Evolutionary conservation across 2,797 vertebrate species (phyloP), one percentile per base, ranked within the genome.

Genomic region (Benthosema pterotum): DNA sequence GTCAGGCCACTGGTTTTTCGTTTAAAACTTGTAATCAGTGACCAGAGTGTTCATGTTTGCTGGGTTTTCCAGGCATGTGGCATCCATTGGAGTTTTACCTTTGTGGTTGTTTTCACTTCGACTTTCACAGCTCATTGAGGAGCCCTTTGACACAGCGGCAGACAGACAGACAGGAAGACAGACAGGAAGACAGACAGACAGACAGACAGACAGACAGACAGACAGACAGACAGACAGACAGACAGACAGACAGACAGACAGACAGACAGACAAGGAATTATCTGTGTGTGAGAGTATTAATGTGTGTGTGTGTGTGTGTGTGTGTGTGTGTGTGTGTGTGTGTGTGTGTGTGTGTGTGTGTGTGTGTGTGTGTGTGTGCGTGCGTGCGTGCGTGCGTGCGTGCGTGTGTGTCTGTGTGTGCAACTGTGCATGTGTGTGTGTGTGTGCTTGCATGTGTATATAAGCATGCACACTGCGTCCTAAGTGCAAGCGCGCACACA

Each of bases 321-420:
- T n/a, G n/a, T n/a, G n/a, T n/a, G n/a, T n/a, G n/a, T n/a, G n/a
- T n/a, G n/a, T n/a, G n/a, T n/a, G n/a, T n/a, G n/a, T n/a, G n/a
- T n/a, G 48, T 75, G 49, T 69, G 77, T 49, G 22, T 25, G 32
- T 56, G 16, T 43, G 59, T 63, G 14, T 56, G 11, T n/a, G 32
- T 50, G 17, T 15, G 28, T 25, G 25, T 25, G 25, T 25, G 25
- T 32, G 28, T 32, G 28, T 32, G 28, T 4, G 70, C 0, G 3
- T 22, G 77, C 65, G 70, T 70, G 75, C 76, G 63, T 53, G 48
- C 74, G 49, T 69, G 77, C 47, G 22, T 16, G 77, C 47, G 22
- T 16, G 57, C 60, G 14, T 56, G 9, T 13, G 32, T 51, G 17
- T n/a, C n/a, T 32, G 28, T 32, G 28, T 32, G 28, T 4, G 70